Evolutionary conservation across 2,113 vertebrate genomes (phyloP).

Genomic region (Colinus virginianus): DNA sequence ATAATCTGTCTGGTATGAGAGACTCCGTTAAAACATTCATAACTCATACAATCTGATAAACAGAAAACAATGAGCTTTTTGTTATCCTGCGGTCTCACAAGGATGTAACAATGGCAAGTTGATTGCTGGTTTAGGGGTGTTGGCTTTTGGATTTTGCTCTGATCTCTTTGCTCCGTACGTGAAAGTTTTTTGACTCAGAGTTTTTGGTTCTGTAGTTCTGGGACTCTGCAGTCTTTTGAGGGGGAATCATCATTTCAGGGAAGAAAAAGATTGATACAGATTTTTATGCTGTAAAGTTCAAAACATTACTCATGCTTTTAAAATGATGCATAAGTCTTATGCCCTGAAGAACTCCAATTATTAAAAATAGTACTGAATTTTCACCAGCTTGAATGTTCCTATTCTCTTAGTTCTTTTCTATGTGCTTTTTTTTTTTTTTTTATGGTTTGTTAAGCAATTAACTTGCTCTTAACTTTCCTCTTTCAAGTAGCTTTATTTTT

Average conservation of each 20-base stretch:
- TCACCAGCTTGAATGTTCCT: background rate
- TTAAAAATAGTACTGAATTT: slow-evolving; percentile 49
- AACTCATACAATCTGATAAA: background rate
- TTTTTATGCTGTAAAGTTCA: slow-evolving; percentile 4
- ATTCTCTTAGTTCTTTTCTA: slow-evolving; percentile 36
- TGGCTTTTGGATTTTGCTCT: background rate
- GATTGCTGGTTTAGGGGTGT: background rate
- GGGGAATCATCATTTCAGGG: background rate
- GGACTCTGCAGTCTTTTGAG: background rate
- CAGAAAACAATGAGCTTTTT: background rate
- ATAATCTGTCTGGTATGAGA: slow-evolving; percentile 42
- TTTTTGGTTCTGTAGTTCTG: background rate
- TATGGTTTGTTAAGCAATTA: slow-evolving; percentile 68
- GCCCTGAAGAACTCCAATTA: slow-evolving; percentile 59
- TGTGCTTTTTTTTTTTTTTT: background rate
- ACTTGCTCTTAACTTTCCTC: slow-evolving; percentile 57
- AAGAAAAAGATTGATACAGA: background rate
- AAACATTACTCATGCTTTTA: slow-evolving; percentile 47
- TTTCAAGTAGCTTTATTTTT: slow-evolving; percentile 61
- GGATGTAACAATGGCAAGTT: background rate
- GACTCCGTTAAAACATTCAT: slow-evolving; percentile 37
- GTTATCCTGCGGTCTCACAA: background rate
- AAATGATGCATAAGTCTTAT: slow-evolving; percentile 40
- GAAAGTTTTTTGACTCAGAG: background rate
- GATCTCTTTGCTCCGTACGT: background rate